phyloP scores from a whole-genome alignment of 1,140 invertebrate genomes.

The Sycophaga agraensis region DNA sequence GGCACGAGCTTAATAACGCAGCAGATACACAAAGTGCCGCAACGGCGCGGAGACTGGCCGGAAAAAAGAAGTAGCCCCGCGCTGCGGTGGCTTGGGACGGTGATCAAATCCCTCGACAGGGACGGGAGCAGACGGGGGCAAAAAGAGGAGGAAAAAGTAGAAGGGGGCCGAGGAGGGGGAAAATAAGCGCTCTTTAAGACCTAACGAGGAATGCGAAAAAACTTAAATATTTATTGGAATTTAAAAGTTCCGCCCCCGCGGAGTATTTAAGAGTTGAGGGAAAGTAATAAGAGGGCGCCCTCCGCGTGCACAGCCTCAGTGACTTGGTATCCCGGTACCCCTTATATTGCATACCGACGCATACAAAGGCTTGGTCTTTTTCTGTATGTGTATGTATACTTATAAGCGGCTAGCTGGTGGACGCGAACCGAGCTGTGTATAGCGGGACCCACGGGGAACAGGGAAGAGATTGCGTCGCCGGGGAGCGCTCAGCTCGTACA shows the following conservation, averaged over 20 bases:
- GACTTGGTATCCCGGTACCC: too few relatives aligned
- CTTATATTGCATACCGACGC: too few relatives aligned
- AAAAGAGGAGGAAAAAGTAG: conserved; percentile 11
- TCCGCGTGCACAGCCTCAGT: too few relatives aligned
- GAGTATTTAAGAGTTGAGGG: conserved; percentile 51
- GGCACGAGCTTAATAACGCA: conserved; percentile 25
- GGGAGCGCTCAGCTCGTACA: background rate
- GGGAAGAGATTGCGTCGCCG: background rate
- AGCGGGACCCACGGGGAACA: too few relatives aligned
- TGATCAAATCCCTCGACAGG: conserved; percentile 4
- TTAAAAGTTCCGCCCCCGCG: conserved; percentile 46
- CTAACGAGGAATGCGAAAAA: conserved; percentile 35
- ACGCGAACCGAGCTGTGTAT: conserved; percentile 24
- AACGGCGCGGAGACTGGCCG: background rate
- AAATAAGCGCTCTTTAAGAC: conserved; percentile 26
- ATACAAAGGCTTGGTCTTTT: too few relatives aligned
- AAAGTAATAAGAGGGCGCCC: conserved; percentile 46
- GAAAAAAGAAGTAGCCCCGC: background rate
- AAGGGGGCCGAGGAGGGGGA: background rate
- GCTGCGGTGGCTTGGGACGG: background rate
- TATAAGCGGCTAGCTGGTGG: too few relatives aligned
- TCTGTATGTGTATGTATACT: background rate
- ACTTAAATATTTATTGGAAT: conserved; percentile 56
- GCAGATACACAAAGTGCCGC: conserved; percentile 26
- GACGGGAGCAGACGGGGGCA: background rate